Evolutionary conservation across 2,888 invertebrate species (phyloP).

Genomic region (Phalera bucephala): DNA sequence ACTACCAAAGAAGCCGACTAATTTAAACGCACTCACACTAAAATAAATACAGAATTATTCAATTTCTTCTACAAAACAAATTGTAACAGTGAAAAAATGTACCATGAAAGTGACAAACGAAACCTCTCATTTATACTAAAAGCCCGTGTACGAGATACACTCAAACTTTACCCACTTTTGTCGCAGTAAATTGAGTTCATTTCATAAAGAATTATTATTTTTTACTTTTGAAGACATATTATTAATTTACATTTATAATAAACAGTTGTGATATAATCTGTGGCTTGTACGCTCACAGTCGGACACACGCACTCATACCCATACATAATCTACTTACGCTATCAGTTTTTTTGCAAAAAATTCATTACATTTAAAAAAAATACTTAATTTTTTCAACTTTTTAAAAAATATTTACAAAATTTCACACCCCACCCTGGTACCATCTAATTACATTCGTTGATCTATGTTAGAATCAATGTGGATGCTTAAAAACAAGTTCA

Average conservation of each 20-base stretch:
- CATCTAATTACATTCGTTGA: slow-evolving; percentile 21
- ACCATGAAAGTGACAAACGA: too few relatives aligned
- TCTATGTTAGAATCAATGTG: slow-evolving; percentile 31
- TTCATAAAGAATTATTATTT: too few relatives aligned
- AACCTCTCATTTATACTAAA: too few relatives aligned
- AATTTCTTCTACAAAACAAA: too few relatives aligned
- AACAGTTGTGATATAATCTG: slow-evolving; percentile 6
- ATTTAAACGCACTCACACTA: too few relatives aligned
- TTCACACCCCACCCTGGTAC: slow-evolving; percentile 21
- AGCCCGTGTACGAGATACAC: too few relatives aligned
- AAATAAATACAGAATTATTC: too few relatives aligned
- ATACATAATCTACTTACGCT: slow-evolving; percentile 38
- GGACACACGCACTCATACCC: slow-evolving; percentile 22
- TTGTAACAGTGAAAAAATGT: too few relatives aligned
- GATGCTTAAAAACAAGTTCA: slow-evolving; percentile 6
- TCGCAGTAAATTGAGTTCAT: too few relatives aligned
- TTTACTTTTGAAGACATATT: too few relatives aligned
- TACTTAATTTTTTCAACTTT: slow-evolving; percentile 30
- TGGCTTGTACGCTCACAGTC: slow-evolving; percentile 8
- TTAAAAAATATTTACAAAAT: slow-evolving; percentile 70
- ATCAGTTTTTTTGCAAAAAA: slow-evolving; percentile 50
- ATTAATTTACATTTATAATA: background rate
- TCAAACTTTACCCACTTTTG: too few relatives aligned
- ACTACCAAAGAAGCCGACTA: too few relatives aligned
- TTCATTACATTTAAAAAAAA: slow-evolving; percentile 49